Percentiles rank a stretch among this genome's conserved stretches.
Conservation (phyloP, 2,797 vertebrate genomes). For the Spizella passerina region DNA sequence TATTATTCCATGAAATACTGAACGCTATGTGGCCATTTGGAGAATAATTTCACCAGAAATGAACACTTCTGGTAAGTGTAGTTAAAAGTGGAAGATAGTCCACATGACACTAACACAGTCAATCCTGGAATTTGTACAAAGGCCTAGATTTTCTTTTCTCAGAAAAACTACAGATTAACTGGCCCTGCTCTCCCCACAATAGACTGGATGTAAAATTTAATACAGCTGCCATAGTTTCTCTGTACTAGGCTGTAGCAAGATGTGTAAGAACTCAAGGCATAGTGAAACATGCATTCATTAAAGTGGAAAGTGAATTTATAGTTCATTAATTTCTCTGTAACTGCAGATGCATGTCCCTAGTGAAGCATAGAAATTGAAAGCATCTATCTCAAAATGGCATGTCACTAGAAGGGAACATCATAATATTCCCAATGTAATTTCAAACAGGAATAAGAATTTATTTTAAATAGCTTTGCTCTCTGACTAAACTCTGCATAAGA, state of each 20-base stretch:
- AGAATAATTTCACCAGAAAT: neutral
- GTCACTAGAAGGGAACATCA: neutral
- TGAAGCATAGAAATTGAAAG: neutral
- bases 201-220: neutral
- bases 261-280: neutral
- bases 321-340: neutral
- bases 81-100: neutral
- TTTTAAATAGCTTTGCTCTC: neutral
- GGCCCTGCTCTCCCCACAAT: neutral
- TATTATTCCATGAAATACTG: neutral
- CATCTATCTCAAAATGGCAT: neutral
- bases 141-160: neutral
- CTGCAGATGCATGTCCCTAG: neutral
- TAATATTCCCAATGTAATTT: neutral
- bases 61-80: neutral
- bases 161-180: neutral
- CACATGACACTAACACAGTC: neutral
- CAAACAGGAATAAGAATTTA: neutral
- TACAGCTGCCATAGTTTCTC: neutral
- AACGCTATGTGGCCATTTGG: neutral
- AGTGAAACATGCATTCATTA: neutral
- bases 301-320: neutral
- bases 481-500: conserved; percentile 1
- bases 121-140: neutral
- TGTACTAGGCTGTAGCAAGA: neutral